Percentiles rank a stretch among this genome's conserved stretches.
Conservation (phyloP, 2,888 invertebrate genomes). For the Meloe dianella region DNA sequence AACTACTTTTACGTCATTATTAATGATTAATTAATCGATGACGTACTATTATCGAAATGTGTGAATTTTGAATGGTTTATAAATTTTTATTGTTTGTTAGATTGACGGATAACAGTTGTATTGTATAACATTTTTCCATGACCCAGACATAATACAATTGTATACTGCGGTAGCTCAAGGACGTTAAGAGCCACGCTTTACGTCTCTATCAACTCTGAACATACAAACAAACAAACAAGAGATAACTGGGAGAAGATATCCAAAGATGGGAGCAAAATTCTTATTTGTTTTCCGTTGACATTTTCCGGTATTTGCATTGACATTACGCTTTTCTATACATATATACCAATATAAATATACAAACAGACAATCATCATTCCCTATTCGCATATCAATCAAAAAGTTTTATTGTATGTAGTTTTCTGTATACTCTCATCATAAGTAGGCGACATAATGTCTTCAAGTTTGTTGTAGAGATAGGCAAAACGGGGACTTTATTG, state of each 20-base stretch:
- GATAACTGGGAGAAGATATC: too few relatives aligned
- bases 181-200: too few relatives aligned
- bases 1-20: not conserved
- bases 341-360: not conserved
- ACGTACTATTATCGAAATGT: not conserved
- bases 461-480: not conserved
- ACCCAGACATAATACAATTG: too few relatives aligned
- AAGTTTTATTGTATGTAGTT: constrained; percentile 6
- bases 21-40: not conserved
- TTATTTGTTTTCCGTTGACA: not conserved
- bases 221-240: too few relatives aligned
- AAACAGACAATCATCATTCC: not conserved
- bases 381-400: constrained; percentile 4
- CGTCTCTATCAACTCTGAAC: too few relatives aligned
- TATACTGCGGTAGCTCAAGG: too few relatives aligned
- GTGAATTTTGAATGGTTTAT: not conserved
- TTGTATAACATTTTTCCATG: too few relatives aligned
- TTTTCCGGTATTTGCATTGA: not conserved
- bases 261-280: not conserved
- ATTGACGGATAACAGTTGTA: too few relatives aligned
- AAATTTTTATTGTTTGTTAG: too few relatives aligned
- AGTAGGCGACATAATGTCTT: constrained; percentile 6
- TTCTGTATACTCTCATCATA: not conserved
- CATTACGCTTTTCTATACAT: not conserved
- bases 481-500: not conserved